Conservation (phyloP, 2,888 invertebrate species). For the Gonocerus acuteangulatus region DNA sequence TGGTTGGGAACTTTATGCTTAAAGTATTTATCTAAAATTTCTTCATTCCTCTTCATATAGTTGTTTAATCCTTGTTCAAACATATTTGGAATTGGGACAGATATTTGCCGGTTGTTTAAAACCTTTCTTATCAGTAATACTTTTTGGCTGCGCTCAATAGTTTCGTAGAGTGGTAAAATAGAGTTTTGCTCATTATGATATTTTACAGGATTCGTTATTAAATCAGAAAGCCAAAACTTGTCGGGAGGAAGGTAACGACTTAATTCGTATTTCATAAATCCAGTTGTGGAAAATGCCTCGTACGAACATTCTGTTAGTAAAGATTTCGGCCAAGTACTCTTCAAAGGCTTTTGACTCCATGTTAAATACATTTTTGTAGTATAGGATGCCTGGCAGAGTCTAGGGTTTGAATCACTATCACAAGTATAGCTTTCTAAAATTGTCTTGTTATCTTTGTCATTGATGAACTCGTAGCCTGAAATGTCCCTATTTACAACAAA, state of each 20-base stretch:
- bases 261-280: neutral
- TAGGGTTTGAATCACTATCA: neutral
- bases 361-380: neutral
- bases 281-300: neutral
- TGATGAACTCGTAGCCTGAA: constrained; percentile 25
- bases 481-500: constrained; percentile 26
- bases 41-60: too few relatives aligned
- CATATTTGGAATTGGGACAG: too few relatives aligned
- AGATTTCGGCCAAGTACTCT: neutral
- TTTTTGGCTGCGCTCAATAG: too few relatives aligned
- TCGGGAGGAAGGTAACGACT: neutral
- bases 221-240: neutral
- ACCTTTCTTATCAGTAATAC: too few relatives aligned
- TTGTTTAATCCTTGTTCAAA: too few relatives aligned
- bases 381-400: neutral
- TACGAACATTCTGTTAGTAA: neutral
- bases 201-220: too few relatives aligned
- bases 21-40: too few relatives aligned
- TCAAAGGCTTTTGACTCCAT: neutral
- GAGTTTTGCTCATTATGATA: too few relatives aligned
- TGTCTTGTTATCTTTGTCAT: neutral
- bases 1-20: too few relatives aligned
- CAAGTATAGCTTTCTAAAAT: neutral
- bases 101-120: too few relatives aligned
- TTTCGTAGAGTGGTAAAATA: too few relatives aligned